A percentile compares a stretch with the other conserved stretches of the same genome.
phyloP scores from a whole-genome alignment of 2,888 invertebrate species.

The Pardosa pseudoannulata region DNA sequence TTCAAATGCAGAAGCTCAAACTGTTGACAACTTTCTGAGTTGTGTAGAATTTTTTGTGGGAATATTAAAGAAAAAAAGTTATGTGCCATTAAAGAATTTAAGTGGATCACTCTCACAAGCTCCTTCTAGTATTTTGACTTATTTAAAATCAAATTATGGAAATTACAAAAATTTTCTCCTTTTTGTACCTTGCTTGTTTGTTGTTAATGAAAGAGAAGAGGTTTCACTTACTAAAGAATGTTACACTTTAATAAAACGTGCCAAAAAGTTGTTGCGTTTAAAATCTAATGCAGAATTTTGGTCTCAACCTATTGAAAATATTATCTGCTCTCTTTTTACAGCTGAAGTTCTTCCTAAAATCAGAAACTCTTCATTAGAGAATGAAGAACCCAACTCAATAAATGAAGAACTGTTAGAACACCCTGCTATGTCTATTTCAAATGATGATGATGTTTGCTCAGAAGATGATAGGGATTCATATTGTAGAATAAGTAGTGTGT shows the following conservation, averaged over 20 bases:
- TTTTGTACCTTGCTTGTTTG: neutral
- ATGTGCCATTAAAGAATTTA: neutral
- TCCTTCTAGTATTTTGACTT: neutral
- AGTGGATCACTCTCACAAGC: constrained; percentile 9
- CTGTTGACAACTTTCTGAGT: neutral
- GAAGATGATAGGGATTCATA: too few relatives aligned
- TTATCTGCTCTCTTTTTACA: neutral
- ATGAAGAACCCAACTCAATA: too few relatives aligned
- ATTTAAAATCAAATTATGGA: neutral
- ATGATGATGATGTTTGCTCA: too few relatives aligned
- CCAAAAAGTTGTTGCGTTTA: neutral
- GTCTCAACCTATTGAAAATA: neutral
- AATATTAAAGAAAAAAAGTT: neutral
- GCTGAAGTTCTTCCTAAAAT: too few relatives aligned
- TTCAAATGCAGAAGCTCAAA: too few relatives aligned
- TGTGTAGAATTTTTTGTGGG: constrained; percentile 2
- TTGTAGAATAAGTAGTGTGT: too few relatives aligned
- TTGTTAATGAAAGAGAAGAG: neutral
- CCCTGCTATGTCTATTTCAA: too few relatives aligned
- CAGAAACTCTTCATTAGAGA: too few relatives aligned
- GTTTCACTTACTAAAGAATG: constrained; percentile 3
- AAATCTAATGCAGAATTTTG: neutral
- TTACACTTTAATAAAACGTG: neutral
- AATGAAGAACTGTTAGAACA: too few relatives aligned
- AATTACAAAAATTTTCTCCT: neutral